Base-by-base conservation (phyloP, 2,113 vertebrate species). In the Tamias sibiricus region DNA sequence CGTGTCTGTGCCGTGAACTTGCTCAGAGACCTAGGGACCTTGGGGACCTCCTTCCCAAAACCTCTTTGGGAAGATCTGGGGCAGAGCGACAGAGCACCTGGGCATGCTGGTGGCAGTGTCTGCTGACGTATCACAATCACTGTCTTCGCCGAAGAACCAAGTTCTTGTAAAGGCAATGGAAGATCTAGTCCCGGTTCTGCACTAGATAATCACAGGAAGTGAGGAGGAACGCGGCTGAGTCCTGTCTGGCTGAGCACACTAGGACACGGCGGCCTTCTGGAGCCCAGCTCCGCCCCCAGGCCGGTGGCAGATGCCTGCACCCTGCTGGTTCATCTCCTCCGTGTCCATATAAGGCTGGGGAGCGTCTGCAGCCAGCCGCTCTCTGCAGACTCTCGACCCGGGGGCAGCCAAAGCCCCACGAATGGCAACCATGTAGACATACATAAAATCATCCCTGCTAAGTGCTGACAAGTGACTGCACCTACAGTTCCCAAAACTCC, bases 331-430 rank as follows among this genome's bases (percentile, higher is more conserved):
- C 26, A 37, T 79, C 42, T 62, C 8, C 72, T 28, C 26, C 14
- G 6, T 32, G 69, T 44, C 97, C 89, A 69, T 66, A 87, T 57
- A 94, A 91, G 88, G 96, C 42, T 22, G 62, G 77, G 68, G 79
- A 86, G 74, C 24, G 26, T 17, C 76, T 37, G 24, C 76, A 66
- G 32, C 12, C 6, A 74, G 62, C 4, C 40, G 35, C 30, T 80
- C 28, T 44, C 32, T 17, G 35, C 44, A 3, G 44, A 13, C 13
- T 9, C 40, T 35, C 14, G 40, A 57, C 54, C 89, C 10, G 68
- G 76, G 76, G 74, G 69, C 37, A 71, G n/a, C 86, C 87, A 26
- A 64, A 37, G 68, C 79, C 57, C 87, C 75, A 66, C 2, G 28
- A 64, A 95, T 22, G 32, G 77, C 28, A 62, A 86, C 80, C 20